A percentile compares a stretch with the other conserved stretches of the same genome.
Evolutionary conservation across 1,140 invertebrate species (phyloP).

Genomic region (Melanaphis sacchari): DNA sequence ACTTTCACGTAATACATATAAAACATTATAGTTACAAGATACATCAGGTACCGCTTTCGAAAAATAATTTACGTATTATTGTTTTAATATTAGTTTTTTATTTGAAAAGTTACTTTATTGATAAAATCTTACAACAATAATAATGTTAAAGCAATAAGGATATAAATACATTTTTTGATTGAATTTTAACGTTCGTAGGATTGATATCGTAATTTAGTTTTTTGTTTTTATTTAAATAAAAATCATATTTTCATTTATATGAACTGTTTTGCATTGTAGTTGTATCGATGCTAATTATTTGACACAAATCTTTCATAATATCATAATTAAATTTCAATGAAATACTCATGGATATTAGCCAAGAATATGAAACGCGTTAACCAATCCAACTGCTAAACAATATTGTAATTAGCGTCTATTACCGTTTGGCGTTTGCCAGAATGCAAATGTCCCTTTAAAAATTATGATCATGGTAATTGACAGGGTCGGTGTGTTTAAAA

Average conservation of each 20-base stretch:
- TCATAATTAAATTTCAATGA: constrained; percentile 1
- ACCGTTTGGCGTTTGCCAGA: neutral
- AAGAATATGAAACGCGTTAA: neutral
- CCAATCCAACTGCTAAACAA: neutral
- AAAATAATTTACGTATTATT: neutral
- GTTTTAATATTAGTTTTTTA: neutral
- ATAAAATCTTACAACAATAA: too few relatives aligned
- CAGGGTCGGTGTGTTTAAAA: neutral
- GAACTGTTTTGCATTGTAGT: neutral
- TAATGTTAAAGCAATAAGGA: too few relatives aligned
- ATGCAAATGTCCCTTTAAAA: neutral
- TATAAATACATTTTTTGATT: neutral
- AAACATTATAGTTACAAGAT: neutral
- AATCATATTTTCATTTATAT: neutral
- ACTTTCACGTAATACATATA: constrained; percentile 12
- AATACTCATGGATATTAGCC: neutral
- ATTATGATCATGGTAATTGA: neutral
- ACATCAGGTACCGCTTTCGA: neutral
- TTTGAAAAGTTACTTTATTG: neutral
- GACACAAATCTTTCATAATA: constrained; percentile 14
- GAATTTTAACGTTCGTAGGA: neutral
- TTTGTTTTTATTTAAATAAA: too few relatives aligned
- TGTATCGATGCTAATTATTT: neutral
- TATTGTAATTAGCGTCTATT: neutral
- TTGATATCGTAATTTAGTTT: neutral